A percentile compares a stretch with the other conserved stretches of the same genome.
These are phyloP conservation scores for Epizoanthus illoricatus DNA, from an alignment of 92 coral and sea anemone species.

Conservation along the genomic window DNA sequence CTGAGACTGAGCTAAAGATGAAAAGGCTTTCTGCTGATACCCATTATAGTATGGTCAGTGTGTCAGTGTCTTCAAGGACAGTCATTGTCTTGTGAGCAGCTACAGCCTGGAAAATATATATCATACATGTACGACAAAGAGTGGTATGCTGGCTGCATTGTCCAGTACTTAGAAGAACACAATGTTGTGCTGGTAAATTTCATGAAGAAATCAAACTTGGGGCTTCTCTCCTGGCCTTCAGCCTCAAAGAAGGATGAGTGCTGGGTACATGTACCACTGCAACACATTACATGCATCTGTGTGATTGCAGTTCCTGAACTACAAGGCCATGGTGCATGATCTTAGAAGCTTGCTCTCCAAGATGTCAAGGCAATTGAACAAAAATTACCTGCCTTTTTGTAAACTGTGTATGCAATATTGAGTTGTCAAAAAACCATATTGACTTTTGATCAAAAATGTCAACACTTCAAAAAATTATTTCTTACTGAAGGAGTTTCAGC, in stretches of 20 bases:
- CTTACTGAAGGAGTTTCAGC: too few relatives aligned
- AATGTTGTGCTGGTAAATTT: slow-evolving; percentile 10
- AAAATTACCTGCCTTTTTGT: slow-evolving; percentile 20
- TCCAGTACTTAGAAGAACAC: background rate
- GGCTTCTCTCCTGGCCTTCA: slow-evolving; percentile 30
- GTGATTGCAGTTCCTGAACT: slow-evolving; percentile 27
- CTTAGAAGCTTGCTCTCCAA: slow-evolving; percentile 17
- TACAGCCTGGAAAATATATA: slow-evolving; percentile 14
- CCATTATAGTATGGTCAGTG: slow-evolving; percentile 23
- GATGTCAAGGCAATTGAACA: slow-evolving; percentile 8
- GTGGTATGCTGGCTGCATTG: slow-evolving; percentile 27
- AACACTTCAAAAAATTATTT: too few relatives aligned
- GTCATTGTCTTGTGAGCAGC: background rate
- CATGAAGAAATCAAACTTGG: background rate
- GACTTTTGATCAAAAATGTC: too few relatives aligned
- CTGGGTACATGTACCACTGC: slow-evolving; percentile 20
- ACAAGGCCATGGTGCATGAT: slow-evolving; percentile 18
- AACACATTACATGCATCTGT: slow-evolving; percentile 14
- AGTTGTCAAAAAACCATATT: too few relatives aligned
- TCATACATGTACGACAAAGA: slow-evolving; percentile 15
- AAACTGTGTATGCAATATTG: background rate
- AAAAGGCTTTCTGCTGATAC: slow-evolving; percentile 32
- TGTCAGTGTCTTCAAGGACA: background rate
- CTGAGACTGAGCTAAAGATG: background rate
- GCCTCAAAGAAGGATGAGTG: slow-evolving; percentile 15